A percentile compares a stretch with the other conserved stretches of the same genome.
Evolutionary conservation across 2,888 invertebrate species (phyloP).

Genomic region (Danaus chrysippus): DNA sequence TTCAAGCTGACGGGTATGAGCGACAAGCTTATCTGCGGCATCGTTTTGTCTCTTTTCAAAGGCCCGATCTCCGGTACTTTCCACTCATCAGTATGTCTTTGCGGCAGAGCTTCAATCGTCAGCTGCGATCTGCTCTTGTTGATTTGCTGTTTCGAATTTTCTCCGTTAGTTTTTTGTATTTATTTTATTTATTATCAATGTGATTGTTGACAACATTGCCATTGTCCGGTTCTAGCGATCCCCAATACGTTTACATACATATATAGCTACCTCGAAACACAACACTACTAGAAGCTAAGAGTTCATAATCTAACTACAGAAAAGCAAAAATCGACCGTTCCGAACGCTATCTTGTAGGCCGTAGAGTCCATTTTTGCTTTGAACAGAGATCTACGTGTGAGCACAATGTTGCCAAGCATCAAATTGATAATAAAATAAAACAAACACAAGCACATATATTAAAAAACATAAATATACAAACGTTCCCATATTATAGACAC

Average conservation of each 20-base stretch:
- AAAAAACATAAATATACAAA: conserved; percentile 41
- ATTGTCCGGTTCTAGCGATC: conserved; percentile 23
- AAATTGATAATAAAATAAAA: conserved; percentile 77
- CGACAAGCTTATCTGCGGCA: conserved; percentile 72
- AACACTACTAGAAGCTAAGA: conserved; percentile 68
- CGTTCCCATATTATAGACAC: conserved; percentile 32
- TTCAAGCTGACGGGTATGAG: conserved; percentile 67
- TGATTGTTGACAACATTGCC: conserved; percentile 70
- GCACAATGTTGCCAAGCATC: conserved; percentile 80
- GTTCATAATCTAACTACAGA: conserved; percentile 60
- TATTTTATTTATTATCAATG: conserved; percentile 71
- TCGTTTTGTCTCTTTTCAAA: conserved; percentile 57
- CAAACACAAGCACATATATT: conserved; percentile 73
- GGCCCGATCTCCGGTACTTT: conserved; percentile 66
- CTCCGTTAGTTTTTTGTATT: conserved; percentile 45
- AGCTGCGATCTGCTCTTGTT: conserved; percentile 74
- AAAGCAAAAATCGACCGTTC: conserved; percentile 64
- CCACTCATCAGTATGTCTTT: conserved; percentile 52
- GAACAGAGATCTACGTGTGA: conserved; percentile 54
- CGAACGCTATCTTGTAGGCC: conserved; percentile 35
- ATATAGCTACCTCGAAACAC: conserved; percentile 57
- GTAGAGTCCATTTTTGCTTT: conserved; percentile 62
- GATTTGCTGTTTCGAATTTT: conserved; percentile 72
- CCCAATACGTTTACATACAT: conserved; percentile 40
- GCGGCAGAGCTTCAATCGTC: conserved; percentile 68